A percentile compares a stretch with the other conserved stretches of the same genome.
These are phyloP conservation scores for Toxotes lorentzi DNA, from an alignment of 2,797 vertebrate species.

Conservation along the genomic window DNA sequence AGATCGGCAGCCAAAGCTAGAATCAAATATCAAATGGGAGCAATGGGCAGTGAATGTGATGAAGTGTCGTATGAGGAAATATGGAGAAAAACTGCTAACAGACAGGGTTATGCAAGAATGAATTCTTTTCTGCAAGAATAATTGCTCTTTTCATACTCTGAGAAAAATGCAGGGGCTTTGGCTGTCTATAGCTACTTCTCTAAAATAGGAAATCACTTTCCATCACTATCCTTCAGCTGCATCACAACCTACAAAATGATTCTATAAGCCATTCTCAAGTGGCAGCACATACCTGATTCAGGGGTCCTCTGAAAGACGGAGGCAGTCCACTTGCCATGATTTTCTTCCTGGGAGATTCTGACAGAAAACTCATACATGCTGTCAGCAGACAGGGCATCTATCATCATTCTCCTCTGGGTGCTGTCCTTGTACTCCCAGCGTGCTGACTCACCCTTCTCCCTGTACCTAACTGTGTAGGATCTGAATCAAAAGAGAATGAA, in stretches of 20 bases:
- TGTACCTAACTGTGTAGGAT: conserved; percentile 91
- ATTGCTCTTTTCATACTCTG: conserved; percentile 20
- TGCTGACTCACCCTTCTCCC: conserved; percentile 96
- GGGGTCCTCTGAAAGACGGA: conserved; percentile 98
- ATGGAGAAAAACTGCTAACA: conserved; percentile 36
- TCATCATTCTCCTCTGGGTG: conserved; percentile 87
- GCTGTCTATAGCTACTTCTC: not conserved
- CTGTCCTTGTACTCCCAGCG: conserved; percentile 95
- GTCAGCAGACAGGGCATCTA: conserved; percentile 92
- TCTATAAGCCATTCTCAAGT: conserved; percentile 16
- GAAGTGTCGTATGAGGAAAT: conserved; percentile 51
- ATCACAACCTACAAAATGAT: not conserved
- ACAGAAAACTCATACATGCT: conserved; percentile 98
- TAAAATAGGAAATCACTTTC: conserved; percentile 17
- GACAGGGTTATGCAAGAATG: conserved; percentile 33
- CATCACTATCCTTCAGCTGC: conserved; percentile 4
- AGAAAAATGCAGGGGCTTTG: conserved; percentile 14
- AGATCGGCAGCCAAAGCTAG: conserved; percentile 53
- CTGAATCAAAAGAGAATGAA: conserved; percentile 73
- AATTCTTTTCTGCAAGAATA: conserved; percentile 30
- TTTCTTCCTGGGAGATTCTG: conserved; percentile 90
- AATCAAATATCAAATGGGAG: conserved; percentile 57
- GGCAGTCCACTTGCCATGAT: conserved; percentile 92
- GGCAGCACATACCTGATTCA: conserved; percentile 89
- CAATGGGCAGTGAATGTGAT: conserved; percentile 52